These are phyloP conservation scores for Argya squamiceps DNA, from an alignment of 2,797 vertebrate genomes.

Conservation along the genomic window DNA sequence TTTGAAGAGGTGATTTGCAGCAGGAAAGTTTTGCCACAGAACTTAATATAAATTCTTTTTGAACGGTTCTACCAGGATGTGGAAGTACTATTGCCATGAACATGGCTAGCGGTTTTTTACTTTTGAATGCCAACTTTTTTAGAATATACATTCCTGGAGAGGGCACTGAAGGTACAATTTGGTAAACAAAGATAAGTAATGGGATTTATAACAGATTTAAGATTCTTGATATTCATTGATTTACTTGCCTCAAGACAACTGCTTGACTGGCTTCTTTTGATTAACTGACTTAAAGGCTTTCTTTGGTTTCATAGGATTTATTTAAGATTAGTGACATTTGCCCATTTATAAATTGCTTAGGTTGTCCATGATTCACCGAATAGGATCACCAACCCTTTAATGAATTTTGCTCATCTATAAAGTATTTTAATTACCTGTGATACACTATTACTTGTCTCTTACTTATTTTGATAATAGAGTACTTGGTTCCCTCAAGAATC, in stretches of 20 bases:
- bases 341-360: neutral
- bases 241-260: constrained; percentile 2
- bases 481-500: neutral
- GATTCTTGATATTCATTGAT: constrained; percentile 47
- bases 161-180: constrained; percentile 1
- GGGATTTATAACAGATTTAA: constrained; percentile 46
- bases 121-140: neutral
- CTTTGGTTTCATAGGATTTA: constrained; percentile 38
- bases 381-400: neutral
- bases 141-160: neutral
- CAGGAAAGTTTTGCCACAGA: neutral
- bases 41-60: neutral
- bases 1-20: neutral
- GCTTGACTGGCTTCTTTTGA: constrained; percentile 36
- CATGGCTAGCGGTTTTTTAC: neutral
- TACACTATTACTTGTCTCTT: neutral
- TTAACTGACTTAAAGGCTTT: constrained; percentile 50
- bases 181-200: constrained; percentile 47
- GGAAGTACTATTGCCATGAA: neutral
- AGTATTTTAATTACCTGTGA: constrained; percentile 14
- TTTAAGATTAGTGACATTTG: constrained; percentile 31
- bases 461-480: constrained; percentile 1
- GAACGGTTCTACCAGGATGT: neutral
- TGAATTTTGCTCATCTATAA: neutral
- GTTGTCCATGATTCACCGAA: neutral